Evolutionary conservation across 2,888 invertebrate species (phyloP).

Genomic region (Agrotis puta): DNA sequence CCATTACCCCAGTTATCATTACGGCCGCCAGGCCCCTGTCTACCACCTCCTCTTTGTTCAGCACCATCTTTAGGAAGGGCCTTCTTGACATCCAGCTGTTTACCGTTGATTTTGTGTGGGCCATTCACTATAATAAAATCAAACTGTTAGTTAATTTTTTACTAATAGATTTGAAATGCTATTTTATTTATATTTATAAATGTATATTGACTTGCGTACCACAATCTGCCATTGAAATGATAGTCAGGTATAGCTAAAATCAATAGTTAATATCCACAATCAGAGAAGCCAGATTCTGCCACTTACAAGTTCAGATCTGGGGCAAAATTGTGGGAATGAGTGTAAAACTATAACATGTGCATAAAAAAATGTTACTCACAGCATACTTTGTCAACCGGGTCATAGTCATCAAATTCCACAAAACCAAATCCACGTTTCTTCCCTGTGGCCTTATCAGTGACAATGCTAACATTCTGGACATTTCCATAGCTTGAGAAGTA

Average conservation of each 20-base stretch:
- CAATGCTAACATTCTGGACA: constrained; percentile 96
- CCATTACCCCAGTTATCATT: constrained; percentile 83
- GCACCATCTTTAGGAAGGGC: constrained; percentile 96
- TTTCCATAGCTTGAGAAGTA: constrained; percentile 96
- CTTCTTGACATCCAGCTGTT: constrained; percentile 98
- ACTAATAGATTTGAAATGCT: too few relatives aligned
- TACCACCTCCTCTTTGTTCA: constrained; percentile 90
- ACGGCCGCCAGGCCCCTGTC: constrained; percentile 82
- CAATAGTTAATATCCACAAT: constrained; percentile 88
- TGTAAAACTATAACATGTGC: constrained; percentile 9
- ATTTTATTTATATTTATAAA: constrained; percentile 16
- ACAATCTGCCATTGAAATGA: constrained; percentile 73
- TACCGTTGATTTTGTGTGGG: constrained; percentile 96
- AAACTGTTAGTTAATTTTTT: constrained; percentile 25
- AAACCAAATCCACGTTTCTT: constrained; percentile 99
- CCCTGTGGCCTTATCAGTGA: constrained; percentile 97
- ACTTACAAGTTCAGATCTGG: constrained; percentile 84
- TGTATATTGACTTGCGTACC: constrained; percentile 89
- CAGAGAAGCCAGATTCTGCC: constrained; percentile 88
- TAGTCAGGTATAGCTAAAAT: constrained; percentile 88
- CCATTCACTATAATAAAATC: constrained; percentile 92
- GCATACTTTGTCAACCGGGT: constrained; percentile 99
- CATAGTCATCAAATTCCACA: constrained; percentile 99
- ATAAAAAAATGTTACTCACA: constrained; percentile 92
- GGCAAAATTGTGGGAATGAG: constrained; percentile 85